Conservation (phyloP, 1,140 invertebrate genomes). For the Anoplophora glabripennis region DNA sequence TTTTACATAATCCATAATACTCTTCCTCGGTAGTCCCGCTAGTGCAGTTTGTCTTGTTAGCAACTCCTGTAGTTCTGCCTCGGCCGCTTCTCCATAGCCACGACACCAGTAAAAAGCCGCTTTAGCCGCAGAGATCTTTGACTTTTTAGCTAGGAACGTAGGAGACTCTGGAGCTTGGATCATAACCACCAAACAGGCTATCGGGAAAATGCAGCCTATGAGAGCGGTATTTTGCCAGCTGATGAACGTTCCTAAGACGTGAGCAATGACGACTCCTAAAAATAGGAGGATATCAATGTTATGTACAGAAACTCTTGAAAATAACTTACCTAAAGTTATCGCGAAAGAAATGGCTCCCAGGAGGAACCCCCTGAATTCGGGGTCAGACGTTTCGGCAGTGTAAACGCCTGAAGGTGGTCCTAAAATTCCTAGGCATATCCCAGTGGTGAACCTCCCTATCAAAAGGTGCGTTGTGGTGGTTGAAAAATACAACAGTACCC, state of each 20-base stretch:
- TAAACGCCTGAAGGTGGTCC: conserved; percentile 38
- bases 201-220: conserved; percentile 53
- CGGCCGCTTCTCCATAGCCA: conserved; percentile 51
- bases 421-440: conserved; percentile 47
- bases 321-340: conserved; percentile 47
- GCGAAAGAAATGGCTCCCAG: conserved; percentile 42
- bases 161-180: conserved; percentile 68
- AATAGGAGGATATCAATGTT: conserved; percentile 20
- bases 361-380: conserved; percentile 57
- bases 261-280: conserved; percentile 55
- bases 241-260: conserved; percentile 60
- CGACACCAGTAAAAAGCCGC: conserved; percentile 52
- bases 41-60: conserved; percentile 47
- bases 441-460: conserved; percentile 65
- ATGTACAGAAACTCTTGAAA: not conserved
- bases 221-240: conserved; percentile 58
- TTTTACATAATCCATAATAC: conserved; percentile 14
- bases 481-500: conserved; percentile 60
- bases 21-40: not conserved
- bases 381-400: conserved; percentile 56
- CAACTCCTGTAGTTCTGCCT: conserved; percentile 52
- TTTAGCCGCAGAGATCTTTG: conserved; percentile 52
- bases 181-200: conserved; percentile 51
- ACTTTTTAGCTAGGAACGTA: conserved; percentile 62
- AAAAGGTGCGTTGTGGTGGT: conserved; percentile 54